Evolutionary conservation across 1,140 invertebrate species (phyloP), one percentile per base, ranked within the genome.

Genomic region (Drosophila seguyi): DNA sequence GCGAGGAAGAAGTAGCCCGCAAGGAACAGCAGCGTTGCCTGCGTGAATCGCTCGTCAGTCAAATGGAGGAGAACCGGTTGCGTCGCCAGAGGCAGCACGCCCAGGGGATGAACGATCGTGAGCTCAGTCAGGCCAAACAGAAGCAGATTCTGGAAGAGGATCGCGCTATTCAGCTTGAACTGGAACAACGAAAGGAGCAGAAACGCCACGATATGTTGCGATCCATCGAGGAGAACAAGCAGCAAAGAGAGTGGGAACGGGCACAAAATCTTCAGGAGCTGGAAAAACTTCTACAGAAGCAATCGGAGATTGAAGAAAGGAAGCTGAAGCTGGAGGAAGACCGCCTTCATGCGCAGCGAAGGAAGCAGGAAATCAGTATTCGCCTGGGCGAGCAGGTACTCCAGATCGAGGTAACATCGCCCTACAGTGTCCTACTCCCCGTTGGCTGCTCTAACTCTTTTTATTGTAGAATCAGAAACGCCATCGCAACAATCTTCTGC

Each of bases 111-210:
- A 62, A 48, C 25, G 85, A 90, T n/a, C 62, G 81, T 0, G 69
- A 90, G 6, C 8, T 57, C 0, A 76, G 50, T n/a, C 57, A 60
- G 8, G 53, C 57, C 8, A 41, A 66, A 34, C 85, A 90, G 27
- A 72, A 41, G 13, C 71, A 73, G 73, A 72, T 90, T 11, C 25
- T 76, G 16, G 69, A 69, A 0, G 85, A 90, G 41, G 81, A 85
- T 4, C 63, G 29, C 27, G 58, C 47, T 8, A 47, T 66, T 39
- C 68, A 81, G 41, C 5, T 63, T 14, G 36, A 67, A 22, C 5
- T 31, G 3, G 34, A 69, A 31, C 63, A 29, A 4, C 8, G 44
- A 7, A 90, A 81, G 36, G 3, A 48, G 3, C 41, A 48, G 6
- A 90, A 85, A 16, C 74, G 63, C 3, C 38, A 57, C 0, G 68